Conservation (phyloP, 1,140 invertebrate species). For the Atopsyche davidsoni region DNA sequence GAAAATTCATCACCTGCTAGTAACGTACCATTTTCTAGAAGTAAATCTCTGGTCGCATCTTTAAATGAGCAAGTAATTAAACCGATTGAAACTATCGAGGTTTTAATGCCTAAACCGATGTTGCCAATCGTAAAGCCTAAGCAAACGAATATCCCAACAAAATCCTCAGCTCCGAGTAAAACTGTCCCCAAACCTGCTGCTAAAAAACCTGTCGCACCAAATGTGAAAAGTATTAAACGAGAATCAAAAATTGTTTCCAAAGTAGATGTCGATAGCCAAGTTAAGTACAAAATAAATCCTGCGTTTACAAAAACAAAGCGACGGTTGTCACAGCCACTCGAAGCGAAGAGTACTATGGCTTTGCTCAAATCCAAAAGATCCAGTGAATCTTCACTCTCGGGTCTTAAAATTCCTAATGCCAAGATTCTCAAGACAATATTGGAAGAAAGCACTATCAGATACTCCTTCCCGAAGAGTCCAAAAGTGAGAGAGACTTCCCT, state of each 20-base stretch:
- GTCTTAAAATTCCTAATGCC: slow-evolving; percentile 1
- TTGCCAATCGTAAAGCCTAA: too few species aligned
- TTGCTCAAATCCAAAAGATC: slow-evolving; percentile 6
- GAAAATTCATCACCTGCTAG: neutral
- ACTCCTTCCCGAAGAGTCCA: slow-evolving; percentile 24
- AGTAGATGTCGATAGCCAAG: neutral
- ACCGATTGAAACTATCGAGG: too few species aligned
- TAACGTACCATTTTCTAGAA: neutral
- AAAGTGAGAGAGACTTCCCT: slow-evolving; percentile 5
- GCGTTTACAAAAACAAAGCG: slow-evolving; percentile 11
- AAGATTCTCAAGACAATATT: slow-evolving; percentile 20
- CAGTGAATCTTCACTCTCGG: slow-evolving; percentile 15
- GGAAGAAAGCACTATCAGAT: slow-evolving; percentile 19
- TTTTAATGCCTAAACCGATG: too few species aligned
- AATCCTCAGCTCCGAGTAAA: slow-evolving; percentile 6
- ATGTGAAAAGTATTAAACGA: neutral
- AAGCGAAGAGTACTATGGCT: neutral
- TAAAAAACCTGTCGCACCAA: slow-evolving; percentile 4
- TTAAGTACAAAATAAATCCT: slow-evolving; percentile 22
- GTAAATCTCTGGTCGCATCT: neutral
- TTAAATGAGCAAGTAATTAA: too few species aligned
- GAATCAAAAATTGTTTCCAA: slow-evolving; percentile 1
- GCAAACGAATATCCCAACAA: too few species aligned
- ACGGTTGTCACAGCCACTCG: slow-evolving; percentile 6
- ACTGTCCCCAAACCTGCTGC: neutral